phyloP scores from a whole-genome alignment of 2,113 vertebrate genomes.

The Ascaphus truei region DNA sequence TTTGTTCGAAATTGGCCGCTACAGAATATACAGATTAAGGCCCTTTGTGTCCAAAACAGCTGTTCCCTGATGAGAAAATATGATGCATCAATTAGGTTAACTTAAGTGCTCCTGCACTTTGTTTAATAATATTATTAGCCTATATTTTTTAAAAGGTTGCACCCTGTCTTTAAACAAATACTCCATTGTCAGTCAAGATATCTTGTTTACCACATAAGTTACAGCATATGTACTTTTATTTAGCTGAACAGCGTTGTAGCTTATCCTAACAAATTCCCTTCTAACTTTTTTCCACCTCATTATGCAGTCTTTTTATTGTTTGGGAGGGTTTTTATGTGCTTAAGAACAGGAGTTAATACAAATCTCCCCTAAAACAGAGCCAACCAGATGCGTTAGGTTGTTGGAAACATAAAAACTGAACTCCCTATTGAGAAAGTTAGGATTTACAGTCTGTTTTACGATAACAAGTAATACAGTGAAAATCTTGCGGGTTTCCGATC shows the following conservation, averaged over 20 bases:
- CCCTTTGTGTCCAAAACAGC: too few relatives aligned
- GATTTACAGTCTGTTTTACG: constrained; percentile 40
- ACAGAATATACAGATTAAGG: too few relatives aligned
- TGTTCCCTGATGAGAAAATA: too few relatives aligned
- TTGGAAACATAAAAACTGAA: constrained; percentile 41
- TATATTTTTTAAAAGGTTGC: too few relatives aligned
- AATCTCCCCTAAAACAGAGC: constrained; percentile 48
- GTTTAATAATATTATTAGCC: too few relatives aligned
- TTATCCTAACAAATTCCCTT: not conserved
- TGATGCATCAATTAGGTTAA: too few relatives aligned
- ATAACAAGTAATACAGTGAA: constrained; percentile 39
- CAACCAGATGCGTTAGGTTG: constrained; percentile 43
- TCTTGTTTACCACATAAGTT: too few relatives aligned
- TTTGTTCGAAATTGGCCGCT: too few relatives aligned
- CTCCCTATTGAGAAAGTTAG: constrained; percentile 48
- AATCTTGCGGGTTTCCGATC: constrained; percentile 6
- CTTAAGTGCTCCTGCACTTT: too few relatives aligned
- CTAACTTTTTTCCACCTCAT: constrained; percentile 10
- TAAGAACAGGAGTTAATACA: constrained; percentile 47
- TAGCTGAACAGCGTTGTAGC: not conserved
- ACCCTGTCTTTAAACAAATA: not conserved
- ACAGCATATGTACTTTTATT: too few relatives aligned
- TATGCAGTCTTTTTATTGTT: constrained; percentile 10
- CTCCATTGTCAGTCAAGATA: not conserved
- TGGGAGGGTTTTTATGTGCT: not conserved